phyloP scores from a whole-genome alignment of 2,113 vertebrate genomes.

The Pelusios castaneus region DNA sequence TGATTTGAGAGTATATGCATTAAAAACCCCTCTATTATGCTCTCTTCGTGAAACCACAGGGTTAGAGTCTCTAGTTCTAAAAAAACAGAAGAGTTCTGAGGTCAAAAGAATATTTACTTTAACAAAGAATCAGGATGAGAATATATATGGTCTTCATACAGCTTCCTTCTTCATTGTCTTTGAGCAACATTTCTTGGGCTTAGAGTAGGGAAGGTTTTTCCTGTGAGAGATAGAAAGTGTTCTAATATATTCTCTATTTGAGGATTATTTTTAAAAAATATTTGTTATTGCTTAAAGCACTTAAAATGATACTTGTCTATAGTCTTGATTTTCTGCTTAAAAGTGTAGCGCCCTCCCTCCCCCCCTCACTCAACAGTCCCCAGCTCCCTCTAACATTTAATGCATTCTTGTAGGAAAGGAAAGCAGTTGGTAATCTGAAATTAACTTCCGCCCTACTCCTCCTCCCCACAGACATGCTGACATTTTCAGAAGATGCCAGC shows the following conservation, averaged over 20 bases:
- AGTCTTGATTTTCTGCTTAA: not conserved
- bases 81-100: not conserved
- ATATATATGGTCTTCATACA: not conserved
- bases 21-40: not conserved
- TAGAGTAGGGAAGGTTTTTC: not conserved
- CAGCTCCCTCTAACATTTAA: not conserved
- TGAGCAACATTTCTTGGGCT: not conserved
- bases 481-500: not conserved
- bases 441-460: not conserved
- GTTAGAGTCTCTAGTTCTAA: not conserved
- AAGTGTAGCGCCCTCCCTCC: not conserved
- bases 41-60: not conserved
- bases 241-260: not conserved
- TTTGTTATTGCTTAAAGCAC: not conserved
- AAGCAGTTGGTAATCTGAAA: not conserved
- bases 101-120: not conserved
- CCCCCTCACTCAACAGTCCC: not conserved
- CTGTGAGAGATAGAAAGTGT: rapidly evolving
- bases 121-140: not conserved
- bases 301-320: not conserved
- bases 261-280: not conserved
- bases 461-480: too few species aligned
- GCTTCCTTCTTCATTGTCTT: not conserved
- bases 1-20: not conserved
- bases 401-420: not conserved